These are phyloP conservation scores for Leuciscus waleckii DNA, from an alignment of 2,797 vertebrate species.

Conservation along the genomic window DNA sequence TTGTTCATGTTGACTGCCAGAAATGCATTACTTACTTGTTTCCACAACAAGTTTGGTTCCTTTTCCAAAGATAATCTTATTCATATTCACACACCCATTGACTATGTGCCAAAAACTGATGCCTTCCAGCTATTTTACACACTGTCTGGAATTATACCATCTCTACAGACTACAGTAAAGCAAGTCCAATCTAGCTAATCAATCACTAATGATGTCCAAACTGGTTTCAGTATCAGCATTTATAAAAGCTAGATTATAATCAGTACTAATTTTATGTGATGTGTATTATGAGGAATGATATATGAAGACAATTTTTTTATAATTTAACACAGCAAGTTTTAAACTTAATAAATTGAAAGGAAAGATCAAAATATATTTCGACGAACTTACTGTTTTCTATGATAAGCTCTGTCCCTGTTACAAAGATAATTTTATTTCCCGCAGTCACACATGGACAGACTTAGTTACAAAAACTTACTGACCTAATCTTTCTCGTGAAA, in stretches of 20 bases:
- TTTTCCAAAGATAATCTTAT: constrained; percentile 8
- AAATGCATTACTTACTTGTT: constrained; percentile 15
- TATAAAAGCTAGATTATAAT: neutral
- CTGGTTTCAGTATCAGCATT: neutral
- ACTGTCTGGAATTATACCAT: neutral
- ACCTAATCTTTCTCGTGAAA: neutral
- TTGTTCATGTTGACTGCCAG: no score
- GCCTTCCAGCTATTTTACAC: neutral
- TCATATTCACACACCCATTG: neutral
- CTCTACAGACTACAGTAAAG: neutral
- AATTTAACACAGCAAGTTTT: neutral
- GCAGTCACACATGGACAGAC: neutral
- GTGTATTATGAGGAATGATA: neutral
- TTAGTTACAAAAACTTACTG: neutral
- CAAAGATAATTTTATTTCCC: neutral
- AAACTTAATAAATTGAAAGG: neutral
- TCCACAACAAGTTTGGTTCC: constrained; percentile 28
- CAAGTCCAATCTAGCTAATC: neutral
- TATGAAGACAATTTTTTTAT: neutral
- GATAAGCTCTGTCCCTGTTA: neutral
- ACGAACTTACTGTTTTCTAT: neutral
- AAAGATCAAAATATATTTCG: neutral
- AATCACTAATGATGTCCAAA: neutral
- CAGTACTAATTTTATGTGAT: neutral
- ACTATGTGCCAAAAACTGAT: neutral